Base-by-base conservation (phyloP, 35 echinoderm and acorn worm genomes). In the Holothuria glaberrima region DNA sequence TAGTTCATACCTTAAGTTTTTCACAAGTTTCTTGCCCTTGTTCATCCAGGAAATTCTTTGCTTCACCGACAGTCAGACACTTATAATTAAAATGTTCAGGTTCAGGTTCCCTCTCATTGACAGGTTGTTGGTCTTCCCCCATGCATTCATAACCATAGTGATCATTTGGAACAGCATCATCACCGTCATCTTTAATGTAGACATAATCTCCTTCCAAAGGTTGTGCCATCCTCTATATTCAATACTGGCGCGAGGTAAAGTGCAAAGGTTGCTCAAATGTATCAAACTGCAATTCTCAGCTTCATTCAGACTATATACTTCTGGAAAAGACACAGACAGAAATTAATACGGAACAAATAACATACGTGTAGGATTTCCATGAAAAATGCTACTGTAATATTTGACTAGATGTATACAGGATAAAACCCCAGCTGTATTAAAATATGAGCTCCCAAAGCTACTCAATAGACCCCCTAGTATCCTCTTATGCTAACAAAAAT, bases 1-100 rank as follows among this genome's bases (percentile, higher is more conserved):
- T n/a, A n/a, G n/a, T n/a, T n/a, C n/a, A 38, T 69, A 97, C 95
- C 89, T 97, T 97, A 21, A 97, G 76, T 68, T 82, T 88, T 58
- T 86, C 59, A 58, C 73, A 54, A 64, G 90, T 89, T 59, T 71
- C 69, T 4, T 94, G 60, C 10, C 89, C 85, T 59, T 94, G 92
- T 30, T 70, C 38, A 5, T 88, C 50, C 3, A 97, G 74, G 12
- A 89, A 35, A 34, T 28, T 35, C 66, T 92, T 97, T 24, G 95
- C 92, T 16, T 80, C 75, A 38, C 68, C 71, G 31, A 91, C 89
- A 54, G 60, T 93, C 20, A 90, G 62, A 44, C 91, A 91, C 32
- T 65, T 61, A 27, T 97, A 97, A 14, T 97, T 92, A 89, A 88
- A 97, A 59, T 71, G 41, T 75, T 97, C 95, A 20, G 92, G 92